phyloP scores from a whole-genome alignment of 2,888 invertebrate genomes.

The Stegophylla sp. region DNA sequence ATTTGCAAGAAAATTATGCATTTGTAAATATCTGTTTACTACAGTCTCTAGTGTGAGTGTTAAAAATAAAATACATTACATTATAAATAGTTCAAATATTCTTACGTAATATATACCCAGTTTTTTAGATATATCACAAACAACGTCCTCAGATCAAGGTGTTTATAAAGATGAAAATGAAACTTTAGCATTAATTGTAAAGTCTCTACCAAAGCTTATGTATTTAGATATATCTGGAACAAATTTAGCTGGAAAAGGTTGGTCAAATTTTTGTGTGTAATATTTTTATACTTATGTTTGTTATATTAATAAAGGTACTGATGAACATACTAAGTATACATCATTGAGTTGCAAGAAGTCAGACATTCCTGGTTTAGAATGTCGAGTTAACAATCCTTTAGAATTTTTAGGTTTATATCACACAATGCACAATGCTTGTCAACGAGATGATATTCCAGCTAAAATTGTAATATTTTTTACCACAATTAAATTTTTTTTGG shows the following conservation, averaged over 20 bases:
- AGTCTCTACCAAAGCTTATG: slow-evolving; percentile 75
- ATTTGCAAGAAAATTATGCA: slow-evolving; percentile 51
- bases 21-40: slow-evolving; percentile 53
- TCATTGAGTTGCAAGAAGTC: slow-evolving; percentile 63
- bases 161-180: slow-evolving; percentile 79
- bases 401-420: slow-evolving; percentile 92
- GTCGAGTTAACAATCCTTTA: slow-evolving; percentile 77
- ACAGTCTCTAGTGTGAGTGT: slow-evolving; percentile 61
- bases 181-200: slow-evolving; percentile 75
- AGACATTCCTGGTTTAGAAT: slow-evolving; percentile 87
- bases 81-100: not conserved
- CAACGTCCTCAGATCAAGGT: slow-evolving; percentile 72
- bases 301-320: slow-evolving; percentile 45
- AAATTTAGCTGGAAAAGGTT: slow-evolving; percentile 86
- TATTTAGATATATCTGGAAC: slow-evolving; percentile 95
- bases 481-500: slow-evolving; percentile 23
- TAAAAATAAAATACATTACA: slow-evolving; percentile 63
- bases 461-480: slow-evolving; percentile 71
- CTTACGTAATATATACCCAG: slow-evolving; percentile 65
- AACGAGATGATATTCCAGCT: slow-evolving; percentile 90
- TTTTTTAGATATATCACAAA: slow-evolving; percentile 86
- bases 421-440: slow-evolving; percentile 87
- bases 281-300: too few species aligned
- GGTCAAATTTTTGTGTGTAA: not conserved
- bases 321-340: slow-evolving; percentile 52